Conservation (phyloP, 1,140 invertebrate species). For the Archivesica marissinica region DNA sequence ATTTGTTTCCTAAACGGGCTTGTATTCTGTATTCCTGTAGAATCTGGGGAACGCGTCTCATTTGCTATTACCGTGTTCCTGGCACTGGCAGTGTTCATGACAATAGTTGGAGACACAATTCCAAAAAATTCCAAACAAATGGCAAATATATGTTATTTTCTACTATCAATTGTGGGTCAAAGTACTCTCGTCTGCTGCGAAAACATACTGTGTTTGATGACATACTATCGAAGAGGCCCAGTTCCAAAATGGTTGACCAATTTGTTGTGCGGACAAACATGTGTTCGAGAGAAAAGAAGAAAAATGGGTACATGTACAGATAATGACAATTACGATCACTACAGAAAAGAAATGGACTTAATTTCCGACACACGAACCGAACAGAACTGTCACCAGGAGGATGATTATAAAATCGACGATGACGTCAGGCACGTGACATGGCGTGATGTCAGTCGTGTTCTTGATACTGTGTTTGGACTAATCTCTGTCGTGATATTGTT, state of each 20-base stretch:
- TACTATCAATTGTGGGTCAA: not conserved
- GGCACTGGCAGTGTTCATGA: constrained; percentile 10
- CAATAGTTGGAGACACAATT: constrained; percentile 14
- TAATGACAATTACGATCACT: not conserved
- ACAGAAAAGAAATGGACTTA: not conserved
- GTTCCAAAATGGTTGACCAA: not conserved
- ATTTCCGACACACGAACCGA: not conserved
- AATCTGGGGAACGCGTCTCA: constrained; percentile 22
- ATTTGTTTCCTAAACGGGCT: constrained; percentile 3
- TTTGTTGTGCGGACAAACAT: not conserved
- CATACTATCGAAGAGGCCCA: not conserved
- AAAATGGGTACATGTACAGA: not conserved
- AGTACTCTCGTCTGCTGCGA: constrained; percentile 1
- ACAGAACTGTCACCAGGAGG: too few relatives aligned
- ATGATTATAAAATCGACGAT: too few relatives aligned
- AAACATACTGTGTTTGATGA: constrained; percentile 8
- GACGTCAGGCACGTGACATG: not conserved
- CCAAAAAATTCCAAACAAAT: not conserved
- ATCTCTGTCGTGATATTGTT: not conserved
- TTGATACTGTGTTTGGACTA: not conserved
- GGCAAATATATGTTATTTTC: constrained; percentile 4
- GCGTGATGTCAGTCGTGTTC: not conserved
- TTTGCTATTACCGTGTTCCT: constrained; percentile 17
- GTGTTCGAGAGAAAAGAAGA: not conserved
- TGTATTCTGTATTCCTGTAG: constrained; percentile 41